phyloP scores from a whole-genome alignment of 2,888 invertebrate species.

The Enoplolaimus lenunculus region DNA sequence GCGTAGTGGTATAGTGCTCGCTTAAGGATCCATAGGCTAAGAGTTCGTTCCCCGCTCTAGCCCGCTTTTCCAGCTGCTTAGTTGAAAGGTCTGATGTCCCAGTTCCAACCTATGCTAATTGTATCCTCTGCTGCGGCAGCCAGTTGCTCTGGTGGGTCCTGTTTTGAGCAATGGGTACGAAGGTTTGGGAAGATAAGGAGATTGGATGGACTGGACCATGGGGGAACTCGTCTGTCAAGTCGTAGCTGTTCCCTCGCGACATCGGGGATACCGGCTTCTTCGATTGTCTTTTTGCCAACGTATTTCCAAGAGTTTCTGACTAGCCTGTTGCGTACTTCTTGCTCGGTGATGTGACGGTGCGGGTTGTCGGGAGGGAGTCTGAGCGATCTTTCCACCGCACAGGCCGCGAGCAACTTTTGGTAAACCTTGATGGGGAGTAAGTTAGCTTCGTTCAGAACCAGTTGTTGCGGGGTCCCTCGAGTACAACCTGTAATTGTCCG shows the following conservation, averaged over 20 bases:
- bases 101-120: no score
- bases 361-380: not conserved
- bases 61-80: no score
- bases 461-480: not conserved
- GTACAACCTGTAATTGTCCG: not conserved
- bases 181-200: conserved; percentile 2
- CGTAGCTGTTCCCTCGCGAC: no score
- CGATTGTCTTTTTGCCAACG: not conserved
- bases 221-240: not conserved
- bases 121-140: not conserved
- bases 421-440: not conserved
- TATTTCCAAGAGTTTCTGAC: not conserved
- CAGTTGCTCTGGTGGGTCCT: not conserved
- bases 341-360: not conserved
- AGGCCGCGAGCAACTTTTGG: not conserved
- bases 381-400: not conserved
- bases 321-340: not conserved
- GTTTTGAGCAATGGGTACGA: not conserved
- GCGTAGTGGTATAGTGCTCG: no score
- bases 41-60: no score
- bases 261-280: no score
- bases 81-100: no score
- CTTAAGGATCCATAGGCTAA: no score
- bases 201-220: not conserved
- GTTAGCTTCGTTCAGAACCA: not conserved